These are phyloP conservation scores for Nanorana parkeri DNA, from an alignment of 2,113 vertebrate genomes.

Conservation along the genomic window DNA sequence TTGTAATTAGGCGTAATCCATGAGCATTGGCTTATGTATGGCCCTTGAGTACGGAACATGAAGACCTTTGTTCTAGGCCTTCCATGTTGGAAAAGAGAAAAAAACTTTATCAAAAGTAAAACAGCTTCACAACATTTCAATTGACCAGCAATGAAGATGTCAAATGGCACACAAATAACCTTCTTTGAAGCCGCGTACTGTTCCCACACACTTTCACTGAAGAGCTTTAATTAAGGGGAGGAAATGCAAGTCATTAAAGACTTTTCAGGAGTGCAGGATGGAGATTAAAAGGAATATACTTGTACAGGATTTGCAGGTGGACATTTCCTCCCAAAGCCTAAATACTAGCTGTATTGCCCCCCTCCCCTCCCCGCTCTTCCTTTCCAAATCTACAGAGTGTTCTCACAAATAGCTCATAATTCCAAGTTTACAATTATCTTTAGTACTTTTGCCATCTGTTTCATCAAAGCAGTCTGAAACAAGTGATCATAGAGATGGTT, in stretches of 20 bases:
- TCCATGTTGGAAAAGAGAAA: background rate
- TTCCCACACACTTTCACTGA: conserved; percentile 55
- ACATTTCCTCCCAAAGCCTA: conserved; percentile 60
- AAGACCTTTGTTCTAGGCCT: no score
- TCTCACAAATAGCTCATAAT: conserved; percentile 53
- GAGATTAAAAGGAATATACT: conserved; percentile 53
- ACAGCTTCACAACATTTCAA: background rate
- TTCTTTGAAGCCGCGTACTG: conserved; percentile 50
- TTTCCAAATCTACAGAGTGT: conserved; percentile 50
- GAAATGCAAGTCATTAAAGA: conserved; percentile 62
- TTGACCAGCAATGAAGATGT: background rate
- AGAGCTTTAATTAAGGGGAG: conserved; percentile 63
- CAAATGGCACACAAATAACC: background rate
- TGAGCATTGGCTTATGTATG: no score
- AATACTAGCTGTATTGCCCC: conserved; percentile 50
- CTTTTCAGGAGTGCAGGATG: conserved; percentile 54
- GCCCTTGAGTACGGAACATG: no score
- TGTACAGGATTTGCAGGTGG: conserved; percentile 54
- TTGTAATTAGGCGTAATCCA: no score
- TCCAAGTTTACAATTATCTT: conserved; percentile 58
- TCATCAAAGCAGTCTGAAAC: conserved; percentile 54
- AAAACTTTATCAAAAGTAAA: background rate
- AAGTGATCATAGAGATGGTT: conserved; percentile 54
- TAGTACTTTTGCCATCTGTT: conserved; percentile 55
- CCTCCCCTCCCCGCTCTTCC: background rate